Percentiles rank a stretch among this genome's conserved stretches.
Conservation (phyloP, 1,140 invertebrate species). For the Drosophila mayri region DNA sequence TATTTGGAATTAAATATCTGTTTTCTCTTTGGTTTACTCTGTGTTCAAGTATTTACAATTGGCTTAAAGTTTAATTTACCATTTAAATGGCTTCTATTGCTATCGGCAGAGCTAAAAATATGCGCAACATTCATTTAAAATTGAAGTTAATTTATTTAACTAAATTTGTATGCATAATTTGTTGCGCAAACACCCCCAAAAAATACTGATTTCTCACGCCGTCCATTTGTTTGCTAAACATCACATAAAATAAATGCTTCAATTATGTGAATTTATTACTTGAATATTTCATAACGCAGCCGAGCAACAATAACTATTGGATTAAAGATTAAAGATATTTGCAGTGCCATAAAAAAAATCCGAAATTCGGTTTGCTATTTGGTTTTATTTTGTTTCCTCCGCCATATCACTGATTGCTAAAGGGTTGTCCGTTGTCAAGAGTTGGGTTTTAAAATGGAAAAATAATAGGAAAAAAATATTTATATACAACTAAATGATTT, state of each 20-base stretch:
- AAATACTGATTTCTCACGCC: slow-evolving; percentile 15
- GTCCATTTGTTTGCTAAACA: slow-evolving; percentile 34
- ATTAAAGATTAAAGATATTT: slow-evolving; percentile 48
- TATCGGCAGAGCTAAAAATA: slow-evolving; percentile 15
- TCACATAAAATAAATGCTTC: slow-evolving; percentile 58
- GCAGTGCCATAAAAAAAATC: slow-evolving; percentile 19
- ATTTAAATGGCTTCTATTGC: slow-evolving; percentile 30
- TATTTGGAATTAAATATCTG: slow-evolving; percentile 19
- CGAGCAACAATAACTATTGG: slow-evolving; percentile 24
- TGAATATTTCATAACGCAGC: slow-evolving; percentile 37
- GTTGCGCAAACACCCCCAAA: slow-evolving; percentile 23
- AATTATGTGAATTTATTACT: slow-evolving; percentile 59
- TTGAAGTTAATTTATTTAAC: slow-evolving; percentile 31
- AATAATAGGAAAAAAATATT: slow-evolving; percentile 9
- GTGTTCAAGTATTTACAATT: slow-evolving; percentile 34
- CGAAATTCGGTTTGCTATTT: not conserved
- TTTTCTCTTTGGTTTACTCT: slow-evolving; percentile 37
- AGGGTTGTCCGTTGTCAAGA: slow-evolving; percentile 3
- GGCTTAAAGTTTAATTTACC: slow-evolving; percentile 32
- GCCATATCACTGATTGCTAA: slow-evolving; percentile 32
- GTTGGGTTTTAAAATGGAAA: slow-evolving; percentile 21
- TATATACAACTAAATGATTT: slow-evolving; percentile 22
- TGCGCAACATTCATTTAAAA: slow-evolving; percentile 22
- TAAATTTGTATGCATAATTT: slow-evolving; percentile 40
- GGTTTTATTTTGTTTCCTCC: slow-evolving; percentile 8